phyloP scores from a whole-genome alignment of 2,797 vertebrate species.

The Crax fasciolata region DNA sequence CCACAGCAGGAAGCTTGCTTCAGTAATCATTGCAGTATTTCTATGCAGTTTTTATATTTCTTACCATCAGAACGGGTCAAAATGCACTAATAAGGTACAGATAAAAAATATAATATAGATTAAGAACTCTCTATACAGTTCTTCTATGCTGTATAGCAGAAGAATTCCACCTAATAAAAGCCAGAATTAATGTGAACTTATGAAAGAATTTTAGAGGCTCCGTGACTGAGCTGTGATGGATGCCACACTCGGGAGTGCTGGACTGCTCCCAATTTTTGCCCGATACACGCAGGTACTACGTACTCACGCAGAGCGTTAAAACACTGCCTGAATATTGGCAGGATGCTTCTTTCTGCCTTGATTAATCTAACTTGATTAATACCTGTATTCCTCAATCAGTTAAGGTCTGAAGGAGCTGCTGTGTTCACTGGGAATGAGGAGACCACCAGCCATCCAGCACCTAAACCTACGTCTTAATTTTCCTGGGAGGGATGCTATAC shows the following conservation, averaged over 20 bases:
- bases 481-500: background rate
- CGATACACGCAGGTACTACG: background rate
- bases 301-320: background rate
- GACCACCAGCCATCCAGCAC: rapidly evolving
- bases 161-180: background rate
- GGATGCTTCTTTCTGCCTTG: background rate
- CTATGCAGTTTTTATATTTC: background rate
- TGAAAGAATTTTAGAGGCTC: background rate
- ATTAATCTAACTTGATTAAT: too few species aligned
- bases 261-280: background rate
- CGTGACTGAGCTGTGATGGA: background rate
- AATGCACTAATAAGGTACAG: background rate
- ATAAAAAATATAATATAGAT: background rate
- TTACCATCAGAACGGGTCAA: background rate
- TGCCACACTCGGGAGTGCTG: background rate
- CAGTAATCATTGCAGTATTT: background rate
- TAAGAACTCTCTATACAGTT: background rate
- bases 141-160: background rate
- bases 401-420: background rate
- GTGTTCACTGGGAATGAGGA: rapidly evolving
- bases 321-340: too few species aligned
- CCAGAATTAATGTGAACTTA: background rate
- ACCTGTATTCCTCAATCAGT: background rate
- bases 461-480: background rate
- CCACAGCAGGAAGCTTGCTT: background rate